These are phyloP conservation scores for Helicoverpa assulta DNA, from an alignment of 2,888 invertebrate species.

Conservation along the genomic window DNA sequence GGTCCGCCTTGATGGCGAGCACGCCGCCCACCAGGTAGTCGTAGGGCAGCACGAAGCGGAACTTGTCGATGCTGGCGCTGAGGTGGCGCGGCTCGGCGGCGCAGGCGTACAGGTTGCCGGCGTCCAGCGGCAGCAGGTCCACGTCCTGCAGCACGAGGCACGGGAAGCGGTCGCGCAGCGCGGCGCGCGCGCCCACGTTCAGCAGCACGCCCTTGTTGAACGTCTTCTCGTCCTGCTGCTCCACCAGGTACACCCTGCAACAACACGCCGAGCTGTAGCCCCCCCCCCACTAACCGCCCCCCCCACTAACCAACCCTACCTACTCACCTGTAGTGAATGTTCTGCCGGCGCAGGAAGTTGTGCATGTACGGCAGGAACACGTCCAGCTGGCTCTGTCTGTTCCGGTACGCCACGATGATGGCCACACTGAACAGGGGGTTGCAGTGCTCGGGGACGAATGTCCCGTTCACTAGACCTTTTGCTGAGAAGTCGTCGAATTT, in stretches of 20 bases:
- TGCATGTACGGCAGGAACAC: constrained; percentile 96
- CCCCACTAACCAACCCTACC: background rate
- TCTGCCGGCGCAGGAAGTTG: constrained; percentile 94
- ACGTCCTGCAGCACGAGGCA: constrained; percentile 98
- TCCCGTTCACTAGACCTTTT: constrained; percentile 76
- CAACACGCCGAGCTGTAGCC: background rate
- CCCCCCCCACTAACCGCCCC: no score
- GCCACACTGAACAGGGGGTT: constrained; percentile 92
- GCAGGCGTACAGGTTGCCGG: constrained; percentile 95
- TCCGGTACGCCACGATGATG: constrained; percentile 94
- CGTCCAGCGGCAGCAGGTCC: constrained; percentile 95
- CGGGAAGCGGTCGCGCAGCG: constrained; percentile 92
- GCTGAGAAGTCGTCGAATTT: constrained; percentile 72
- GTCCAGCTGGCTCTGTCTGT: constrained; percentile 93
- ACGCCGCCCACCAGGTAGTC: constrained; percentile 75
- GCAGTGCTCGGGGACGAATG: constrained; percentile 77
- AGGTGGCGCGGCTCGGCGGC: constrained; percentile 95
- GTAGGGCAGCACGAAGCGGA: constrained; percentile 77
- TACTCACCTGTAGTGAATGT: constrained; percentile 93
- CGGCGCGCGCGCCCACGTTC: constrained; percentile 95
- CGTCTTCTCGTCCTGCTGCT: constrained; percentile 93
- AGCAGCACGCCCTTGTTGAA: constrained; percentile 97
- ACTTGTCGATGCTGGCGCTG: constrained; percentile 96
- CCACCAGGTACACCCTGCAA: constrained; percentile 94
- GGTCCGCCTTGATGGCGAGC: constrained; percentile 77